Conservation (phyloP, 2,797 vertebrate species). For the Esox lucius region DNA sequence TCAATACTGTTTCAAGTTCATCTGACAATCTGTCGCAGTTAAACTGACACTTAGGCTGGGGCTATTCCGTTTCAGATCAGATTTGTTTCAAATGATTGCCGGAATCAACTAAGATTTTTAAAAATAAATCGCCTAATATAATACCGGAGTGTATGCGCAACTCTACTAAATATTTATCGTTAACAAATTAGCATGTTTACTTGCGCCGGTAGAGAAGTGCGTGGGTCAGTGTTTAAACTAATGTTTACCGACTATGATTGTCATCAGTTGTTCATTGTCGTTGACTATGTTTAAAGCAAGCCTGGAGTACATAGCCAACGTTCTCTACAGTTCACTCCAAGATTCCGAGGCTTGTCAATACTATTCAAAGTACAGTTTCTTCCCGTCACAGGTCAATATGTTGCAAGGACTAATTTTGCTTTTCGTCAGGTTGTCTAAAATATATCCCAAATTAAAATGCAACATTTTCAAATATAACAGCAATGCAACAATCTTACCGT, state of each 20-base stretch:
- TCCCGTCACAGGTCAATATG: slow-evolving; percentile 38
- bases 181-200: not conserved
- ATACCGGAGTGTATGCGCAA: not conserved
- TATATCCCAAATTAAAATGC: slow-evolving; percentile 1
- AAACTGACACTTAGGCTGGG: not conserved
- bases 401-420: slow-evolving; percentile 17
- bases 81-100: not conserved
- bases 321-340: no score
- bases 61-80: not conserved
- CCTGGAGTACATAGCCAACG: not conserved
- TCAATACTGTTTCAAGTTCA: not conserved
- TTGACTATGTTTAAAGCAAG: not conserved
- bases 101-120: not conserved
- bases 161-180: not conserved
- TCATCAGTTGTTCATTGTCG: not conserved
- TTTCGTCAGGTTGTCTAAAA: not conserved
- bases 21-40: not conserved
- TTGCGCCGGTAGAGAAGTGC: not conserved
- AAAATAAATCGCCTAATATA: not conserved
- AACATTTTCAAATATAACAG: not conserved
- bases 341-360: not conserved
- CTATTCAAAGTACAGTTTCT: not conserved
- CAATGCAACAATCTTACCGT: slow-evolving; percentile 73
- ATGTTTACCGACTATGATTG: not conserved
- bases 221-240: not conserved